phyloP scores from a whole-genome alignment of 2,797 vertebrate species.

The Amazonetta brasiliensis region DNA sequence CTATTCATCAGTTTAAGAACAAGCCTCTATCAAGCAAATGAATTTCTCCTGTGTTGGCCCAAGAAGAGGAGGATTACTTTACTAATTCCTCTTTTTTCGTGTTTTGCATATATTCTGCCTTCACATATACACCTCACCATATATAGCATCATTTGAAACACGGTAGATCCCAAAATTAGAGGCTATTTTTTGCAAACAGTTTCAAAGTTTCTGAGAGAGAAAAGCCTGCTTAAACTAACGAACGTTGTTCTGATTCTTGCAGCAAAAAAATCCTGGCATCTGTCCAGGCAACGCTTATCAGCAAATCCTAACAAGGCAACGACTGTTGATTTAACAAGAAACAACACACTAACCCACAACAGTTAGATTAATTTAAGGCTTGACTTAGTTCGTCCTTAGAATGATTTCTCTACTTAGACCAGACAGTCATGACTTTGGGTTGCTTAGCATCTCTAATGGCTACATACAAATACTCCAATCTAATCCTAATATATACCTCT shows the following conservation, averaged over 20 bases:
- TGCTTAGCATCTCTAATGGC: constrained; percentile 39
- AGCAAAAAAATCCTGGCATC: constrained; percentile 13
- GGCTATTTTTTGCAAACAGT: not conserved
- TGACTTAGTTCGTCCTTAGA: constrained; percentile 27
- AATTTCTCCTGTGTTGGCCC: not conserved
- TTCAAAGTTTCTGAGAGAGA: not conserved
- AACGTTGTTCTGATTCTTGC: not conserved
- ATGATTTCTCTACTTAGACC: constrained; percentile 34
- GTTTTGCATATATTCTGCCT: not conserved
- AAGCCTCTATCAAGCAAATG: not conserved
- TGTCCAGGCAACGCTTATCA: not conserved
- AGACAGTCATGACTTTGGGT: not conserved
- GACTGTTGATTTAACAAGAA: not conserved
- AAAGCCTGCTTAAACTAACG: not conserved
- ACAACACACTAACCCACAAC: not conserved
- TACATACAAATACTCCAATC: not conserved
- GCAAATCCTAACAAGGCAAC: constrained; percentile 1
- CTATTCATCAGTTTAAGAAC: not conserved
- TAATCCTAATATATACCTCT: constrained; percentile 37
- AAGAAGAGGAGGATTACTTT: not conserved
- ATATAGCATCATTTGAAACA: not conserved
- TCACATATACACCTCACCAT: not conserved
- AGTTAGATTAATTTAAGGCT: constrained; percentile 29
- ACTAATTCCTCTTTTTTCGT: not conserved
- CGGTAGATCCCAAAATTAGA: not conserved